A percentile compares a stretch with the other conserved stretches of the same genome.
Conservation (phyloP, 2,888 invertebrate species). For the Apamea anceps region DNA sequence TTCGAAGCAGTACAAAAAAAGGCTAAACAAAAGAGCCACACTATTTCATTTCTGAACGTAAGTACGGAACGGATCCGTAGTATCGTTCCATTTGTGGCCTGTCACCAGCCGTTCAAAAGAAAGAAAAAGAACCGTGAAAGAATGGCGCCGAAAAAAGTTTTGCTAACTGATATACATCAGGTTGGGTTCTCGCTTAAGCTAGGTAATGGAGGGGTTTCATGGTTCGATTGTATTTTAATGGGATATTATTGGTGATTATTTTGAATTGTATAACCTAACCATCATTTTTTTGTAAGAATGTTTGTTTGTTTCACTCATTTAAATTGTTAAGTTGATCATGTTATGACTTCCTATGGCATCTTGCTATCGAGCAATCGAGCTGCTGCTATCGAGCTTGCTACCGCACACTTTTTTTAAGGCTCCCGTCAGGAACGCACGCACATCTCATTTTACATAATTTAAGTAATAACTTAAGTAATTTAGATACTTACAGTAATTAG, state of each 20-base stretch:
- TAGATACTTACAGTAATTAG: too few species aligned
- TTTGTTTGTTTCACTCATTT: background rate
- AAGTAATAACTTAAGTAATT: too few species aligned
- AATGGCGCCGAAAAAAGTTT: constrained; percentile 70
- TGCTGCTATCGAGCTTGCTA: too few species aligned
- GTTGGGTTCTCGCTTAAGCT: constrained; percentile 54
- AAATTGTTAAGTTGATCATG: too few species aligned
- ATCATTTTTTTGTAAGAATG: background rate
- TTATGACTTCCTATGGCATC: background rate
- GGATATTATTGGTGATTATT: constrained; percentile 24
- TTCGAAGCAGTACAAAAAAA: constrained; percentile 56
- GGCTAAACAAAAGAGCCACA: constrained; percentile 73
- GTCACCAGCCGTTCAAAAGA: constrained; percentile 81
- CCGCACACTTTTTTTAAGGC: too few species aligned
- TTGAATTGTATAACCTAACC: background rate
- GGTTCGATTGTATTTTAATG: constrained; percentile 52
- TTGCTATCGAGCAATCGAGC: background rate
- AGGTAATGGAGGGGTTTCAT: constrained; percentile 56
- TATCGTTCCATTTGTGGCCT: constrained; percentile 87
- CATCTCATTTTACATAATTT: too few species aligned
- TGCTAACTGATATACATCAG: constrained; percentile 67
- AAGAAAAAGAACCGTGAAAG: constrained; percentile 69
- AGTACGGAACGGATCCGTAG: constrained; percentile 76
- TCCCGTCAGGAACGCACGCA: too few species aligned
- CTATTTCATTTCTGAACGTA: constrained; percentile 79